These are phyloP conservation scores for Drosophila bocki DNA, from an alignment of 1,140 invertebrate species.

Conservation along the genomic window DNA sequence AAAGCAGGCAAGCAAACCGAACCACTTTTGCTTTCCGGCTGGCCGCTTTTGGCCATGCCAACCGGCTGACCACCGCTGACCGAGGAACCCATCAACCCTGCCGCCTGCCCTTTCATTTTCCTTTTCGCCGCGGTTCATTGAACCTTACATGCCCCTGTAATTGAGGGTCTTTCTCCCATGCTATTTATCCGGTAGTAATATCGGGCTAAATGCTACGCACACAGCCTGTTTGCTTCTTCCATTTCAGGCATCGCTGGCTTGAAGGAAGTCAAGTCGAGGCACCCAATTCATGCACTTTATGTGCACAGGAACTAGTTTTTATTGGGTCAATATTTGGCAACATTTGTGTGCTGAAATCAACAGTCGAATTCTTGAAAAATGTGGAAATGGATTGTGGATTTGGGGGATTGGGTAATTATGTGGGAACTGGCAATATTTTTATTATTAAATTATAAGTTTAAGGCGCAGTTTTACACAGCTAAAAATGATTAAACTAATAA, in stretches of 20 bases:
- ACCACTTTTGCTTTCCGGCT: conserved; percentile 51
- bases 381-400: conserved; percentile 12
- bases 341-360: conserved; percentile 22
- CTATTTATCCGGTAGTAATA: conserved; percentile 8
- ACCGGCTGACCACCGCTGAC: conserved; percentile 22
- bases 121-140: conserved; percentile 61
- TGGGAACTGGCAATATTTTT: too few species aligned
- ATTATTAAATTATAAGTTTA: not conserved
- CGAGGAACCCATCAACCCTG: conserved; percentile 60
- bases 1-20: conserved; percentile 22
- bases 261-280: conserved; percentile 28
- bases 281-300: conserved; percentile 7
- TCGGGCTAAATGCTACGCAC: conserved; percentile 5
- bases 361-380: conserved; percentile 24
- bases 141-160: conserved; percentile 45
- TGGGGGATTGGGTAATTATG: not conserved
- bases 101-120: conserved; percentile 57
- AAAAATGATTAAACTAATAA: not conserved
- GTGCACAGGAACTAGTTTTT: conserved; percentile 42
- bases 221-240: conserved; percentile 5
- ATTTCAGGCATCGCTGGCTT: conserved; percentile 11
- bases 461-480: not conserved
- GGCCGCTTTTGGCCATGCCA: conserved; percentile 37
- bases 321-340: conserved; percentile 47
- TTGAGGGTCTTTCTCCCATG: conserved; percentile 33